Percentiles rank a stretch among this genome's conserved stretches.
phyloP scores from a whole-genome alignment of 1,140 invertebrate genomes.

The Drosophila pachea region DNA sequence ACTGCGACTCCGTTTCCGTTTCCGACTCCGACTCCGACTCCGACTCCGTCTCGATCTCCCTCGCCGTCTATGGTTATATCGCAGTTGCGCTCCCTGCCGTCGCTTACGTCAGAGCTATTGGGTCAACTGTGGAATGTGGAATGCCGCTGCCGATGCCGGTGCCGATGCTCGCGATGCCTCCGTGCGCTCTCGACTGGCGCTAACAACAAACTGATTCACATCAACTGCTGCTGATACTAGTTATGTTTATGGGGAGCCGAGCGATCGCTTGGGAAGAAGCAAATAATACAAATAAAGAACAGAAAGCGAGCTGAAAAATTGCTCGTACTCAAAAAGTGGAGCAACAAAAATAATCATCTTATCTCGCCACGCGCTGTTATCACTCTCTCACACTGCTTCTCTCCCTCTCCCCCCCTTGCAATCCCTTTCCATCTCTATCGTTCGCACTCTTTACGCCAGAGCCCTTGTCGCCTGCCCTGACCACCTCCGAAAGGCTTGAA shows the following conservation, averaged over 20 bases:
- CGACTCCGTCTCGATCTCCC: slow-evolving; percentile 8
- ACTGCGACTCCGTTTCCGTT: slow-evolving; percentile 5
- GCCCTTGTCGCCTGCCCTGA: slow-evolving; percentile 10
- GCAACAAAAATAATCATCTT: slow-evolving; percentile 52
- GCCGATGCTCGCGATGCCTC: slow-evolving; percentile 27
- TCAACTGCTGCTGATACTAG: slow-evolving; percentile 26
- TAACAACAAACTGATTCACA: slow-evolving; percentile 66
- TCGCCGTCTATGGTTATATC: too few relatives aligned
- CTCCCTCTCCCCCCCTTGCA: slow-evolving; percentile 5
- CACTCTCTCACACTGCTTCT: slow-evolving; percentile 15
- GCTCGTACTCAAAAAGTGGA: slow-evolving; percentile 13
- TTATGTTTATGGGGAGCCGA: slow-evolving; percentile 44
- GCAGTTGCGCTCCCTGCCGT: slow-evolving; percentile 3
- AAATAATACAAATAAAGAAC: slow-evolving; percentile 44
- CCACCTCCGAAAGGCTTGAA: slow-evolving; percentile 11
- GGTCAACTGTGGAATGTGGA: slow-evolving; percentile 20
- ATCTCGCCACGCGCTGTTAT: slow-evolving; percentile 52
- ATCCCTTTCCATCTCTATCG: not conserved
- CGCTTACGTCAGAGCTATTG: slow-evolving; percentile 20
- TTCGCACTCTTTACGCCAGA: not conserved
- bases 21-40: not conserved
- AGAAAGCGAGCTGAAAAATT: slow-evolving; percentile 34
- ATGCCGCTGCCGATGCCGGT: not conserved
- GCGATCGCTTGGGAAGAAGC: slow-evolving; percentile 50
- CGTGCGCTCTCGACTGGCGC: slow-evolving; percentile 58